Evolutionary conservation across 2,888 invertebrate species (phyloP).

Genomic region (Dorcus hopei): DNA sequence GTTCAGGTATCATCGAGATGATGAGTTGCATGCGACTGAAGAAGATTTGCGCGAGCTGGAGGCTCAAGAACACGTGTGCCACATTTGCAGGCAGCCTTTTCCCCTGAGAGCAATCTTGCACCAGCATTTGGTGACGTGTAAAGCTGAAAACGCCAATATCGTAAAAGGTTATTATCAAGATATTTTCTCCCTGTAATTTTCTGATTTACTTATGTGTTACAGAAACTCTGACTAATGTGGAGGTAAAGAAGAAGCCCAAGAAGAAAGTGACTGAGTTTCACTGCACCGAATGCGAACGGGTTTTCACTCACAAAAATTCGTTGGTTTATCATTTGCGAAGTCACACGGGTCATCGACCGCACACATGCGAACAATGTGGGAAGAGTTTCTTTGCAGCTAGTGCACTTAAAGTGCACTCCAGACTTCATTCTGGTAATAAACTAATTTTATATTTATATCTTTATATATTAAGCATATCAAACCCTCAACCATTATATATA

Average conservation of each 20-base stretch:
- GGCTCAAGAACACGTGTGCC: conserved; percentile 46
- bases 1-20: conserved; percentile 43
- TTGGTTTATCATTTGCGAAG: conserved; percentile 79
- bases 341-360: conserved; percentile 73
- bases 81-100: conserved; percentile 47
- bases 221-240: neutral
- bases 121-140: conserved; percentile 47
- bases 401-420: conserved; percentile 78
- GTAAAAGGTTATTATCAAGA: conserved; percentile 3
- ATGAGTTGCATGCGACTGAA: conserved; percentile 49
- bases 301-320: conserved; percentile 80
- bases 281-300: conserved; percentile 68
- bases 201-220: neutral
- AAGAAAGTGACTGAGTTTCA: conserved; percentile 49
- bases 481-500: no score
- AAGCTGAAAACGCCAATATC: conserved; percentile 29
- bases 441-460: no score
- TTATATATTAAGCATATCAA: no score
- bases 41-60: conserved; percentile 49
- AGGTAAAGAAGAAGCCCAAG: conserved; percentile 38
- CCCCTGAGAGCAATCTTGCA: conserved; percentile 42
- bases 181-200: no score
- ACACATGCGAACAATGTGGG: conserved; percentile 75
- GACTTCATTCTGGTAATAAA: conserved; percentile 63
- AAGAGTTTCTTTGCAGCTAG: conserved; percentile 80